These are phyloP conservation scores for Semotilus atromaculatus DNA, from an alignment of 2,797 vertebrate genomes.

Conservation along the genomic window DNA sequence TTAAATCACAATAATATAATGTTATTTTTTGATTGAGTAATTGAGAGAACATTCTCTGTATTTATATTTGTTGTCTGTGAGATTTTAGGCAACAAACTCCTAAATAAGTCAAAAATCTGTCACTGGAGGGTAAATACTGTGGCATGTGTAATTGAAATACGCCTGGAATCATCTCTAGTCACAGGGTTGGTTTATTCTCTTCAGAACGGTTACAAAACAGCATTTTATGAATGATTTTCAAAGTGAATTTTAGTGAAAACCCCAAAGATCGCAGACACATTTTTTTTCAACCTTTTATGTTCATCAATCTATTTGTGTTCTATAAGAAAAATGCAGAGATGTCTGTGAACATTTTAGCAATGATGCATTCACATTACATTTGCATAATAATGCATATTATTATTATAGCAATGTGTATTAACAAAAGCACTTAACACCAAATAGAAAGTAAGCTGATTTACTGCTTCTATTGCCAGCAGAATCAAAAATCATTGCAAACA, in stretches of 20 bases:
- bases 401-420: not conserved
- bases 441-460: not conserved
- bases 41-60: not conserved
- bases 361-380: not conserved
- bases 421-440: not conserved
- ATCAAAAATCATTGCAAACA: not conserved
- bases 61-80: not conserved
- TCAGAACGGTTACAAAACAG: not conserved
- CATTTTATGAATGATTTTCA: not conserved
- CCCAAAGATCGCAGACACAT: not conserved
- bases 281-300: not conserved
- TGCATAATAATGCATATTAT: not conserved
- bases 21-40: not conserved
- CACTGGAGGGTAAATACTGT: not conserved
- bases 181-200: not conserved
- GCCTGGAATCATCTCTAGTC: not conserved
- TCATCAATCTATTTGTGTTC: too few species aligned
- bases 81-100: not conserved
- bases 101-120: not conserved
- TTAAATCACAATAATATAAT: not conserved
- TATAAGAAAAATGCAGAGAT: too few species aligned
- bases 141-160: not conserved
- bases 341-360: not conserved
- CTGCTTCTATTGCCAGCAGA: not conserved
- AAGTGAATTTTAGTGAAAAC: not conserved